These are phyloP conservation scores for Morone chrysops DNA, from an alignment of 2,113 vertebrate species.

Conservation along the genomic window DNA sequence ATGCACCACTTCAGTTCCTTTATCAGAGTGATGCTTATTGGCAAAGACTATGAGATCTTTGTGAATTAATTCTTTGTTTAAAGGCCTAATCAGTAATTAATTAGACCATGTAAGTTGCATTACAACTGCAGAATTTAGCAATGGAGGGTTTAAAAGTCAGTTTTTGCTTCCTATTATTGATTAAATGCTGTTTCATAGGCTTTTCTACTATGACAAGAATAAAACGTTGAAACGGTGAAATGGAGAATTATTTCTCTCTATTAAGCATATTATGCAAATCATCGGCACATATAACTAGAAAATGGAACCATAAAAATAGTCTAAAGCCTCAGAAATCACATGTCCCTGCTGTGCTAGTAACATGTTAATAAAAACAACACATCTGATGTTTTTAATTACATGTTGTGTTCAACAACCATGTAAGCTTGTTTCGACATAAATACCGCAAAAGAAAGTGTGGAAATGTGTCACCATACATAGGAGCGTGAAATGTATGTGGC, in stretches of 20 bases:
- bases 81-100: neutral
- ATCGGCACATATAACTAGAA: too few species aligned
- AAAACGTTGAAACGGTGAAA: neutral
- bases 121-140: neutral
- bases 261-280: neutral
- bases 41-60: neutral
- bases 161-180: neutral
- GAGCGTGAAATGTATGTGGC: constrained; percentile 2
- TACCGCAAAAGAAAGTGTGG: neutral
- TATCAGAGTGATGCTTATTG: neutral
- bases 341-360: neutral
- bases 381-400: neutral
- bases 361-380: neutral
- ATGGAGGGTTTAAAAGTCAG: neutral
- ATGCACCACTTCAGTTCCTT: neutral
- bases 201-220: neutral
- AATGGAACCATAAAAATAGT: neutral
- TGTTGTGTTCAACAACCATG: neutral
- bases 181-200: neutral
- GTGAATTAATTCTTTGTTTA: neutral
- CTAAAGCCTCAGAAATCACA: neutral
- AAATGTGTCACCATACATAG: neutral
- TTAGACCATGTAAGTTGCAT: neutral
- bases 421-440: neutral
- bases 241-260: neutral